A percentile compares a stretch with the other conserved stretches of the same genome.
These are phyloP conservation scores for Semaprochilodus insignis DNA, from an alignment of 2,797 vertebrate genomes.

Conservation along the genomic window DNA sequence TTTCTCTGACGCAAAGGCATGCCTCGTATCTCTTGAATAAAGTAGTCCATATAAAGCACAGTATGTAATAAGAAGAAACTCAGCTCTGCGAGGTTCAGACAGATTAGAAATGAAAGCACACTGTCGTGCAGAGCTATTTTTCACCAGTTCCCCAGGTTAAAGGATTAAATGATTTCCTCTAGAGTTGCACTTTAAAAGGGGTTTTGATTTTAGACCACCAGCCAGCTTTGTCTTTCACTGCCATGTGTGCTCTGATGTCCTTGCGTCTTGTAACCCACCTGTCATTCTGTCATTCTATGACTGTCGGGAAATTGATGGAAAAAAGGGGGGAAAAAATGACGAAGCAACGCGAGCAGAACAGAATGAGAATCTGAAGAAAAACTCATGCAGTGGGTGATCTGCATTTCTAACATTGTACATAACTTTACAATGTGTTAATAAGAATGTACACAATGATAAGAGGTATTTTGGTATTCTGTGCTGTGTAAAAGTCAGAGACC, in stretches of 20 bases:
- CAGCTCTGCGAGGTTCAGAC: slow-evolving; percentile 2
- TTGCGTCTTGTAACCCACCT: slow-evolving; percentile 1
- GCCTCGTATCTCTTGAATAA: background rate
- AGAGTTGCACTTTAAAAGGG: slow-evolving; percentile 8
- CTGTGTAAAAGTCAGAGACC: too few relatives aligned
- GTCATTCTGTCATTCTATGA: slow-evolving; percentile 2
- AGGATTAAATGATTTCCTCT: slow-evolving; percentile 24
- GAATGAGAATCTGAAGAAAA: background rate
- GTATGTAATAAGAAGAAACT: slow-evolving; percentile 10
- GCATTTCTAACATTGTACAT: background rate
- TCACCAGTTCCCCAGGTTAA: slow-evolving; percentile 8
- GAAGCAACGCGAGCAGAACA: background rate
- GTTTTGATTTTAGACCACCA: slow-evolving; percentile 32
- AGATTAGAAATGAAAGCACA: slow-evolving; percentile 8
- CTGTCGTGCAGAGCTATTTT: slow-evolving; percentile 5
- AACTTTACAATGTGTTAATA: background rate
- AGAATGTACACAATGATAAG: too few relatives aligned
- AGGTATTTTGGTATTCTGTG: too few relatives aligned
- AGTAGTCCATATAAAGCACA: background rate
- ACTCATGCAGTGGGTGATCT: too few relatives aligned
- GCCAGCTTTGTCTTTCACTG: slow-evolving; percentile 7
- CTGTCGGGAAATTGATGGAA: background rate
- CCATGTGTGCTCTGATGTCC: slow-evolving; percentile 1
- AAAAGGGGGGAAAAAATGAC: background rate
- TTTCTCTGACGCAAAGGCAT: background rate